Base-by-base conservation (phyloP, 1,140 invertebrate species). In the Alviniconcha marisindica region DNA sequence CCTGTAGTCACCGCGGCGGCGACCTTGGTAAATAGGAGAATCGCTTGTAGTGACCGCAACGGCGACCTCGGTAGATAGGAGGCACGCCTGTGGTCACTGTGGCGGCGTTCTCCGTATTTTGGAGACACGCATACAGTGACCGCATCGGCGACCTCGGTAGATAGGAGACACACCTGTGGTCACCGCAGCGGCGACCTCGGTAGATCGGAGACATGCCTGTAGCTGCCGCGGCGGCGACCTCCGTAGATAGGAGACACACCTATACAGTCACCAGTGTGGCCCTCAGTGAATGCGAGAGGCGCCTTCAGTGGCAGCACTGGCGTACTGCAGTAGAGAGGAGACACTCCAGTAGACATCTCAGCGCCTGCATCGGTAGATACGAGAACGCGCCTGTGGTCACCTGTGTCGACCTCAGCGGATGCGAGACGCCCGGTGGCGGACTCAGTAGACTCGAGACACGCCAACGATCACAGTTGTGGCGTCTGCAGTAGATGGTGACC, bases 121-220 rank as follows among this genome's bases (percentile, higher is more conserved):
- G n/a, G 86, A 87, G 40, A 79, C 81, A 44, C 76, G 84, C 48
- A 71, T 83, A 33, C 81, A 83, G 76, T 33, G n/a, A 24, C 44
- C 18, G 44, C 5, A 48, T 10, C 44, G 4, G 31, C 28, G 63
- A 33, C 63, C 5, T 66, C 31, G 15, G 12, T 33, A 66, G 5
- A 33, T 28, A 71, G n/a, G 86, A 87, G 40, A 79, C 81, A 44
- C 76, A 81, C 48, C 79, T 83, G 38, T 83, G 80, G 76, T 33
- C 28, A 24, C 44, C 18, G 44, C 5, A 18, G 5, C 44, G 5
- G 28, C 12, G 63, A 33, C 63, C 5, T 66, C 31, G 15, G 12
- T 33, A 66, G 5, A 33, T 28, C 54, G n/a, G 86, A 87, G 40
- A 79, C 81, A 44, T 63, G 84, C 48, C 79, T 83, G 38, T 83